phyloP scores from a whole-genome alignment of 2,113 vertebrate species.

The Brienomyrus longianalis region DNA sequence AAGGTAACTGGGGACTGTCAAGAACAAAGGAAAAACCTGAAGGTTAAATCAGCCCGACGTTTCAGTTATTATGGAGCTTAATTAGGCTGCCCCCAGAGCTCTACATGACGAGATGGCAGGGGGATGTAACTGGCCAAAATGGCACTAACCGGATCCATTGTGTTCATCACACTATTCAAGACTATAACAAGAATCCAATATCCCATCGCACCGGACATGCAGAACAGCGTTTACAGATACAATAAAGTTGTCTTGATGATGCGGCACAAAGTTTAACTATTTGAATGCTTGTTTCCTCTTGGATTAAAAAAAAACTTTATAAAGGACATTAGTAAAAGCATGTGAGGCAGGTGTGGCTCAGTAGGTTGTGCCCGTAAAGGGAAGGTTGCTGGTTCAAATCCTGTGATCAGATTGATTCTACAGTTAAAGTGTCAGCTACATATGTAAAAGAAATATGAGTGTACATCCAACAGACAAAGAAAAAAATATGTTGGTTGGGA shows the following conservation, averaged over 20 bases:
- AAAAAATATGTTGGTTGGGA: background rate
- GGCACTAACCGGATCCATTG: background rate
- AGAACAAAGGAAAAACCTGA: background rate
- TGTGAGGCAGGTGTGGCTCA: background rate
- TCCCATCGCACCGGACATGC: background rate
- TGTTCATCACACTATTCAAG: background rate
- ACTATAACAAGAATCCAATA: background rate
- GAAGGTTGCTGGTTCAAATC: background rate
- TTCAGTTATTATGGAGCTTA: background rate
- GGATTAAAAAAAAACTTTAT: background rate
- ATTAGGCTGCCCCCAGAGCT: background rate
- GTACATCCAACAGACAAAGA: background rate
- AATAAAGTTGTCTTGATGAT: background rate
- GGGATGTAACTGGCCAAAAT: background rate
- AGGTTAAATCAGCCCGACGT: background rate
- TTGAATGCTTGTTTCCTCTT: background rate
- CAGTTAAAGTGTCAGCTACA: background rate
- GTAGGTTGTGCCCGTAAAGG: background rate
- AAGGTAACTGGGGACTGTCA: background rate
- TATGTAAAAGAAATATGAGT: background rate
- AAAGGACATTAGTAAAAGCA: background rate
- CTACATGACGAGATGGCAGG: background rate
- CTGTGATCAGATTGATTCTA: background rate
- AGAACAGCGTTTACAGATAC: background rate
- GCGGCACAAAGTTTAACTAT: background rate